phyloP scores from a whole-genome alignment of 2,888 invertebrate genomes.

The Gastracanthus pulcherrimus region DNA sequence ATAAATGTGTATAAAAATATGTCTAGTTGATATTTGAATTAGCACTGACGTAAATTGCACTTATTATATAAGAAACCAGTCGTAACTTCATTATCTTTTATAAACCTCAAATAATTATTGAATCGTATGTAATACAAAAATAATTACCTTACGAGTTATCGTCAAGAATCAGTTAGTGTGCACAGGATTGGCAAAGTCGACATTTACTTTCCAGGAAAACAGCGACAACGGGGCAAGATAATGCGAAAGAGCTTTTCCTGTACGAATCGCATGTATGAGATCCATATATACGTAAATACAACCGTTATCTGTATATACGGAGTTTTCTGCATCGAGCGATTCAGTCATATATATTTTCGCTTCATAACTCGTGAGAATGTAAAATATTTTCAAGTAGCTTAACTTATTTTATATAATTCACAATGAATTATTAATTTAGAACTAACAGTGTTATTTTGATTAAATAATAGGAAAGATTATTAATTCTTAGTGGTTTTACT shows the following conservation, averaged over 20 bases:
- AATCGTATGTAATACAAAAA: neutral
- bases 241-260: neutral
- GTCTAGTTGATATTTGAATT: no score
- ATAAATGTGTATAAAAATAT: no score
- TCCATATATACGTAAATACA: neutral
- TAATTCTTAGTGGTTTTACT: no score
- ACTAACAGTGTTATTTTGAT: no score
- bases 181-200: neutral
- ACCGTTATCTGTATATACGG: neutral
- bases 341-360: no score
- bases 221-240: neutral
- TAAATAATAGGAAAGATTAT: no score
- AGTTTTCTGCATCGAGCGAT: neutral
- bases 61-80: no score
- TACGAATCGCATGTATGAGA: neutral
- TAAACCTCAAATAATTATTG: neutral
- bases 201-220: neutral
- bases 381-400: neutral
- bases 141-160: neutral
- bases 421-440: no score
- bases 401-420: no score
- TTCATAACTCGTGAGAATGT: no score
- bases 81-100: no score
- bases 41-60: no score
- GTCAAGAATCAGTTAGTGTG: neutral